Evolutionary conservation across 1,140 invertebrate species (phyloP), one percentile per base, ranked within the genome.

Genomic region (Mamestra configurata): DNA sequence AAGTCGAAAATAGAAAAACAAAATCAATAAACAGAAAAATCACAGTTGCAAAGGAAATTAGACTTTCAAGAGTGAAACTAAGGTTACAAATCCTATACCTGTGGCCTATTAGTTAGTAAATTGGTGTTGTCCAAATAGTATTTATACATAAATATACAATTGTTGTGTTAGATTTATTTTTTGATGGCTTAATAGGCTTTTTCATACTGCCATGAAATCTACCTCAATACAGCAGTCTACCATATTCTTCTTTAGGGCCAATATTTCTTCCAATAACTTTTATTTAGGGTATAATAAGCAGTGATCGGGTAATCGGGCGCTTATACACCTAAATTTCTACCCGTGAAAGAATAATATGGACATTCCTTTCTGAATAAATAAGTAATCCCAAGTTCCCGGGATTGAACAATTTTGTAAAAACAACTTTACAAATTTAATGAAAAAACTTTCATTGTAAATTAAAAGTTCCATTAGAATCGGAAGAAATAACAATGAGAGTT

Each of bases 51-150:
- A 59, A 22, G 11, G 10, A 59, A 59, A 59, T 8, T 27, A 20
- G 22, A 6, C 55, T 59, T 59, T 31, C 8, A 6, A 8, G 6
- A 15, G 4, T 10, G 5, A 15, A 59, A 15, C 15, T 31, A 59
- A 15, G 15, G 24, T 31, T 59, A 31, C 11, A 59, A 31, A 59
- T 59, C 24, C 22, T 27, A 59, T 59, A 15, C 43, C 24, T 15
- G 24, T 59, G 55, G 55, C 55, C 31, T 59, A 7, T 15, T 59
- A 59, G 55, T 59, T 59, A 31, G 5, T 59, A 59, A 15, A 59
- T 66, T 10, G 35, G 35, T 66, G 61, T 66, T 66, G 35, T 64
- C n/a, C n/a, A 37, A 37, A 64, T 57, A 57, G 51, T 55, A 7
- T 55, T n/a, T 13, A 27, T 27, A 27, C 0, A 57, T 57, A 27